Conservation (phyloP, 2,797 vertebrate species). For the Crocodylus rhombifer region DNA sequence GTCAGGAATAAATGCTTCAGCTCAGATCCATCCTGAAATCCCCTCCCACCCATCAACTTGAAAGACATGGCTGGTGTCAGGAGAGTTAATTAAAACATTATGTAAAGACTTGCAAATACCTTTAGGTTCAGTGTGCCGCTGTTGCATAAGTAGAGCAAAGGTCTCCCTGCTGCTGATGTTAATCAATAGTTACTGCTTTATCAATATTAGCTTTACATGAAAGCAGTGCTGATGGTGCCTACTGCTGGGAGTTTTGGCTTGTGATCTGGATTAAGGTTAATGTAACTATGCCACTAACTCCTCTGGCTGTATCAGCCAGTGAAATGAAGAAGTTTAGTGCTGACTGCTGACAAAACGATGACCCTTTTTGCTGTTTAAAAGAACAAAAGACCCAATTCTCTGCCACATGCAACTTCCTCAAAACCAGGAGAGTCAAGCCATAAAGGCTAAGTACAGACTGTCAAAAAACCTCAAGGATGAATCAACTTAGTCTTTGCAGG, state of each 20-base stretch:
- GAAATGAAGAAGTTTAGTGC: accelerated
- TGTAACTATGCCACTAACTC: background rate
- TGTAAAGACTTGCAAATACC: background rate
- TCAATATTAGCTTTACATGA: background rate
- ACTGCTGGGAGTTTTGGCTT: background rate
- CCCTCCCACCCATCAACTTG: background rate
- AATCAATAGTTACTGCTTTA: constrained; percentile 12
- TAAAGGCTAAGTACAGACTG: too few species aligned
- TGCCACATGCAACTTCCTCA: accelerated
- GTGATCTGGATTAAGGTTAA: background rate
- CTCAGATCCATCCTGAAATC: background rate
- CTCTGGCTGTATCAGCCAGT: background rate
- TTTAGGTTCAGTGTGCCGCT: background rate
- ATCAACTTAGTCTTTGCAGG: too few species aligned
- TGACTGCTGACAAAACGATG: accelerated
- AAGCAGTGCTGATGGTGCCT: background rate
- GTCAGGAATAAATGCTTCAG: background rate
- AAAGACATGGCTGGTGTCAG: background rate
- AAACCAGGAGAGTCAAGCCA: background rate
- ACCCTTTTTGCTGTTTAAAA: accelerated
- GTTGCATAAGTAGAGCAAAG: background rate
- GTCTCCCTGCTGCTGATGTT: background rate
- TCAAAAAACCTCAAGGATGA: too few species aligned
- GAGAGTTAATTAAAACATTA: constrained; percentile 5
- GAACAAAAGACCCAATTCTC: accelerated